Evolutionary conservation across 1,140 invertebrate species (phyloP), one percentile per base, ranked within the genome.

Genomic region (Laupala kohalensis): DNA sequence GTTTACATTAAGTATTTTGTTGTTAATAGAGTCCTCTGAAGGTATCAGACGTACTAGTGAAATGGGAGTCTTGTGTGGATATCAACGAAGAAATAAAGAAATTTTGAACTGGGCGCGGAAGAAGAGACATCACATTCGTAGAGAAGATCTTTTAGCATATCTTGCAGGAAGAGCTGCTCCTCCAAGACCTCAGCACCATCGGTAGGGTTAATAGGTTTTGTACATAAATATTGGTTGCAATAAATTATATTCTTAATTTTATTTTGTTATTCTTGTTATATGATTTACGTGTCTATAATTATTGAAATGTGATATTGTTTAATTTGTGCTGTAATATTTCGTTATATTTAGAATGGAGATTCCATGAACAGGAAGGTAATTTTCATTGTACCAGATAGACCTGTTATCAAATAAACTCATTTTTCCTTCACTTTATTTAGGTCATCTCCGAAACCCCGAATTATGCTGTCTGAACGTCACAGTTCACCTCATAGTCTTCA

Each of bases 71-170:
- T 89, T 92, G 78, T 86, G 83, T 78, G 91, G 90, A 68, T 87
- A 87, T 77, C 89, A 92, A 77, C 86, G 88, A 78, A 82, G 89
- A 77, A 90, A 88, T 76, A 87, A 86, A 80, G 91, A 93, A 82
- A 80, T 93, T 76, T 84, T 91, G 75, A 88, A 89, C 76, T 92
- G 91, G 91, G 89, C 87, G 6, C 83, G 86, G 67, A 90, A 89
- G 79, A 87, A 88, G 80, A 85, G 90, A 78, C 82, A 88, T 73
- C 84, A 86, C 74, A 92, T 92, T 76, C 82, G 89, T 27, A 83
- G 90, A 67, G 91, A 92, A 78, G 91, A 93, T 78, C 81, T 93
- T 25, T 82, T 93, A 76, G 88, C 89, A n/a, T 92, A 90, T 84
- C 83, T 92, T 26, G 86, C 89, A 76, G 90, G 90, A 53, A 90